Evolutionary conservation across 1,140 invertebrate species (phyloP), one percentile per base, ranked within the genome.

Genomic region (Eufriesea mexicana): DNA sequence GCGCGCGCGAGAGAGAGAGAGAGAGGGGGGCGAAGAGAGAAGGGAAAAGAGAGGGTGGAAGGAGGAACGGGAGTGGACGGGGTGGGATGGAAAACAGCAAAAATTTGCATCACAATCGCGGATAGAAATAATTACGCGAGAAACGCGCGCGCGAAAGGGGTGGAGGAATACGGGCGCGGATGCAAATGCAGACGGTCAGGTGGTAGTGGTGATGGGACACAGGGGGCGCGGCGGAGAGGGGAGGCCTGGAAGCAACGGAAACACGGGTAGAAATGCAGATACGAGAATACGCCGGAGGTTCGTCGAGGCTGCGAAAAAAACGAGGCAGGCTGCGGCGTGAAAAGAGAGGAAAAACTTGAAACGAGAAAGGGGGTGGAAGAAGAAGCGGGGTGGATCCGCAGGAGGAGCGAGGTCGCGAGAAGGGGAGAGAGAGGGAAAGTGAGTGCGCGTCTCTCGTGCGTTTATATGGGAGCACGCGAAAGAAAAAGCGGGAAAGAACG

Each of bases 61-160:
- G 16, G 64, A 70, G 47, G 57, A 59, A 81, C 51, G 55, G 49
- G 49, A 75, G 57, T 47, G 66, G 25, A 57, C 49, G 55, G 61
- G 57, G 67, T 66, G 49, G 75, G 83, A 75, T 61, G 80, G 75
- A 84, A 79, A 83, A 93, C 91, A 92, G 91, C 87, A 91, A 92
- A 93, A 93, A 93, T 94, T 94, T 93, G 92, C 92, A 93, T 93
- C 80, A 93, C 92, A 94, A 93, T 93, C 92, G 92, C 83, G 90
- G 91, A 91, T 91, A 91, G 91, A 94, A 93, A 93, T 93, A 94
- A 93, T 93, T 93, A 93, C 91, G 91, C 88, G 89, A 92, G 91
- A 91, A 91, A 89, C 91, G 89, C 83, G 86, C 66, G 79, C 67
- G 80, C 71, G 64, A 86, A 89, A 89, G 89, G 86, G 84, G 77